A percentile compares a stretch with the other conserved stretches of the same genome.
These are phyloP conservation scores for Siderastrea radians DNA, from an alignment of 92 coral and sea anemone genomes.

Conservation along the genomic window DNA sequence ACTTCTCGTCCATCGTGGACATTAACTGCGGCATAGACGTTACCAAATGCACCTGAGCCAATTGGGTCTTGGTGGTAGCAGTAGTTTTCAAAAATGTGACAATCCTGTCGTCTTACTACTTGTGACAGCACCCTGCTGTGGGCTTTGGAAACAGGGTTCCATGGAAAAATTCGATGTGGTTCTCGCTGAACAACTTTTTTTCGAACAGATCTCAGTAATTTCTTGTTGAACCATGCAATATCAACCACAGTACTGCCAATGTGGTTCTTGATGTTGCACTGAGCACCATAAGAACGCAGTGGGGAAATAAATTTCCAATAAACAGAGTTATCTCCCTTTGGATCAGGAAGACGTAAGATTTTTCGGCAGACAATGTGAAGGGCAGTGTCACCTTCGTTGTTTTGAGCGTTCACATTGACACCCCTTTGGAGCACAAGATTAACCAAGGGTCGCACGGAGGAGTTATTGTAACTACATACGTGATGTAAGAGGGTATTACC, in stretches of 20 bases:
- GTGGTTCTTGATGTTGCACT: not conserved
- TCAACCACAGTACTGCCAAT: not conserved
- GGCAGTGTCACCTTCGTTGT: not conserved
- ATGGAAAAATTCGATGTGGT: not conserved
- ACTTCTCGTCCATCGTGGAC: conserved; percentile 49
- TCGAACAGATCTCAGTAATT: not conserved
- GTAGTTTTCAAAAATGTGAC: not conserved
- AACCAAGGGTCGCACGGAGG: not conserved
- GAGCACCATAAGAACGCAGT: conserved; percentile 9
- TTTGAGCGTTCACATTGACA: conserved; percentile 5
- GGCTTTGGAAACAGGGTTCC: conserved; percentile 14
- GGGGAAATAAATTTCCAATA: not conserved
- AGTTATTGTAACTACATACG: conserved; percentile 7
- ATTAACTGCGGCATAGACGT: conserved; percentile 48
- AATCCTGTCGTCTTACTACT: conserved; percentile 39
- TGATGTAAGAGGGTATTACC: conserved; percentile 20
- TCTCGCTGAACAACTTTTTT: not conserved
- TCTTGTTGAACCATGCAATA: not conserved
- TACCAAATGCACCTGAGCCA: conserved; percentile 52
- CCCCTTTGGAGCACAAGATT: not conserved
- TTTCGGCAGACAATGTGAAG: not conserved
- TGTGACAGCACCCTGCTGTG: not conserved
- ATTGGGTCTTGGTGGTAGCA: conserved; percentile 29
- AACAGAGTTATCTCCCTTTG: not conserved
- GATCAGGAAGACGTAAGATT: not conserved